phyloP scores from a whole-genome alignment of 2,113 vertebrate genomes.

The Oenanthe melanoleuca region DNA sequence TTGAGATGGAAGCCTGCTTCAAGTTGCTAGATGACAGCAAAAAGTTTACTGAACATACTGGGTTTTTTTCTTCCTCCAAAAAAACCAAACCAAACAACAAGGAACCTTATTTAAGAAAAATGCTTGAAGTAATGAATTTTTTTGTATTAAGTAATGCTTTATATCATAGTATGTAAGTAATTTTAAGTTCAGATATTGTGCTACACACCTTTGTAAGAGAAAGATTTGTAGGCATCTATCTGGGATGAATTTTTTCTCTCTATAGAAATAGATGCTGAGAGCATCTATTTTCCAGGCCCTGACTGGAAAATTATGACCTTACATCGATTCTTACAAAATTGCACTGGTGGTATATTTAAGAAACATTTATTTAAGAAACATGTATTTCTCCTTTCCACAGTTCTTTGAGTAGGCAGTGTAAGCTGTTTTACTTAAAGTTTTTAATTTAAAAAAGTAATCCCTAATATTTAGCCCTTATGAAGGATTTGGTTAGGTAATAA shows the following conservation, averaged over 20 bases:
- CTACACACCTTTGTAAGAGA: not conserved
- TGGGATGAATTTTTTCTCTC: not conserved
- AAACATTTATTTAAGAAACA: not conserved
- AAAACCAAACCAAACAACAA: not conserved
- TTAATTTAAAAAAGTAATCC: not conserved
- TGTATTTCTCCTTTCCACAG: not conserved
- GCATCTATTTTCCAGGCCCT: not conserved
- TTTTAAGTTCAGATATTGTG: not conserved
- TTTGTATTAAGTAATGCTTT: not conserved
- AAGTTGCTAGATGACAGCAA: not conserved
- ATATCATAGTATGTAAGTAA: not conserved
- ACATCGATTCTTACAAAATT: not conserved
- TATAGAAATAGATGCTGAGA: not conserved
- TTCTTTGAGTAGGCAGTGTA: not conserved
- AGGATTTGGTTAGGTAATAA: not conserved
- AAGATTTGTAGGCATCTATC: not conserved
- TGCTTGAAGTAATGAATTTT: fast-evolving
- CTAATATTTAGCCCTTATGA: not conserved
- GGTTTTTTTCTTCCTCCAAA: not conserved
- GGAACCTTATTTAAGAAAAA: not conserved
- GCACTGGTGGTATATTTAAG: not conserved
- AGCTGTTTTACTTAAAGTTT: not conserved
- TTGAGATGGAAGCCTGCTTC: not conserved
- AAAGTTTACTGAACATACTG: fast-evolving
- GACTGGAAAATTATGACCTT: not conserved